Evolutionary conservation across 2,888 invertebrate species (phyloP), one percentile per base, ranked within the genome.

Genomic region (Litoditis marina): DNA sequence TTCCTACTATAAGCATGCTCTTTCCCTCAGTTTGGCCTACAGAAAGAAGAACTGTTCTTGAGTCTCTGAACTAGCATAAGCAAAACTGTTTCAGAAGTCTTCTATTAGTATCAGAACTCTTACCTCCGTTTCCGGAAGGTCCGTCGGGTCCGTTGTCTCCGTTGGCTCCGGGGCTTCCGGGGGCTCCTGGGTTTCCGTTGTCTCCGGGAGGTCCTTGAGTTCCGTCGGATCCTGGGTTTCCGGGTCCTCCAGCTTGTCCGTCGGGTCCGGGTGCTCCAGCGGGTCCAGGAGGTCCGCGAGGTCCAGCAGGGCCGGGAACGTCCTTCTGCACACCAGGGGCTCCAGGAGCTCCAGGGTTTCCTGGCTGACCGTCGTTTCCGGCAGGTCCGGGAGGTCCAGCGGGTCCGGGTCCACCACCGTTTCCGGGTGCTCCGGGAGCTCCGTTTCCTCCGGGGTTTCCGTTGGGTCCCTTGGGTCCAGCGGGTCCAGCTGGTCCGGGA

Each of bases 381-480:
- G 75, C 66, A 47, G 66, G 44, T 69, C 73, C 69, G 62, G 66
- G 68, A 54, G 68, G 58, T 69, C 74, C 76, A 52, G 71, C 65
- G 55, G 68, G 65, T 68, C 76, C 78, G 60, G 70, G 76, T 44
- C 55, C 58, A 64, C 78, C 78, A 56, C 72, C 69, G 53, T 69
- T 61, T 74, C 78, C 78, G 58, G 73, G 71, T 51, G 66, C 69
- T 66, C 78, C 78, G 49, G 74, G 73, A 52, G 73, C 69, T 70
- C 77, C 77, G 47, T 69, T 65, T 49, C 61, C 68, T 71, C 74
- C 74, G 64, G 69, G 69, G 65, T 69, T 71, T 68, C 75, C 75
- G 58, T 46, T 58, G 66, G 73, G 73, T 75, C 75, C 75, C 67
- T 73, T 73, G 65, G 71, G 70, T 72, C 75, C 75, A 31, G 73